phyloP scores from a whole-genome alignment of 2,888 invertebrate species.

The Bedellia somnulentella region DNA sequence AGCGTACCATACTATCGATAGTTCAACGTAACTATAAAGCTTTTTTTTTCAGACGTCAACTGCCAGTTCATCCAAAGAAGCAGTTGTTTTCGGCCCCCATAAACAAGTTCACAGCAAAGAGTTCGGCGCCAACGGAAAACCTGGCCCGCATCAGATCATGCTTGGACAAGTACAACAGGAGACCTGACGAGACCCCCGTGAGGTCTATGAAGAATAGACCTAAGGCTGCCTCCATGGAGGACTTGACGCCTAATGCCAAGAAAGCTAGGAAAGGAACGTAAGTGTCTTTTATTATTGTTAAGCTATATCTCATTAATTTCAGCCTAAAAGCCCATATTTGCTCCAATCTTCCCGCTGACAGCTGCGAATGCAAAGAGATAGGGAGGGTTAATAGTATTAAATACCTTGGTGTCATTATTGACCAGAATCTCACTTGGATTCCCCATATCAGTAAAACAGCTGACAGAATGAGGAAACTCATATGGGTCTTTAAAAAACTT shows the following conservation, averaged over 20 bases:
- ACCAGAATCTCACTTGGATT: no score
- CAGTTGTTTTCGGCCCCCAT: constrained; percentile 40
- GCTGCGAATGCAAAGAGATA: background rate
- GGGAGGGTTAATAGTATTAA: background rate
- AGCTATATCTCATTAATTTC: no score
- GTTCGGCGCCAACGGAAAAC: constrained; percentile 20
- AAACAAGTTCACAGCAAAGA: constrained; percentile 38
- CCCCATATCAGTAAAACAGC: no score
- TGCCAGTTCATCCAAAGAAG: constrained; percentile 39
- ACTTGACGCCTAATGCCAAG: constrained; percentile 35
- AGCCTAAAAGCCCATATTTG: no score
- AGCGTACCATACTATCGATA: no score
- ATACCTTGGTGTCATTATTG: no score
- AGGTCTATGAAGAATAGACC: constrained; percentile 21
- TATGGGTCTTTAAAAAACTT: no score
- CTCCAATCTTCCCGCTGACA: no score
- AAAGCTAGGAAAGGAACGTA: constrained; percentile 23
- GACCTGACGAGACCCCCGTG: constrained; percentile 14
- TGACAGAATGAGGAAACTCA: no score
- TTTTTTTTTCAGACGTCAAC: constrained; percentile 21
- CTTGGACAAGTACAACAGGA: constrained; percentile 23
- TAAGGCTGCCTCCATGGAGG: constrained; percentile 47
- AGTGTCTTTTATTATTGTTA: constrained; percentile 3
- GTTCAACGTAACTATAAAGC: no score
- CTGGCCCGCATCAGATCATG: constrained; percentile 32